A percentile compares a stretch with the other conserved stretches of the same genome.
Evolutionary conservation across 2,888 invertebrate genomes (phyloP).

Genomic region (Coecobrya sp.): DNA sequence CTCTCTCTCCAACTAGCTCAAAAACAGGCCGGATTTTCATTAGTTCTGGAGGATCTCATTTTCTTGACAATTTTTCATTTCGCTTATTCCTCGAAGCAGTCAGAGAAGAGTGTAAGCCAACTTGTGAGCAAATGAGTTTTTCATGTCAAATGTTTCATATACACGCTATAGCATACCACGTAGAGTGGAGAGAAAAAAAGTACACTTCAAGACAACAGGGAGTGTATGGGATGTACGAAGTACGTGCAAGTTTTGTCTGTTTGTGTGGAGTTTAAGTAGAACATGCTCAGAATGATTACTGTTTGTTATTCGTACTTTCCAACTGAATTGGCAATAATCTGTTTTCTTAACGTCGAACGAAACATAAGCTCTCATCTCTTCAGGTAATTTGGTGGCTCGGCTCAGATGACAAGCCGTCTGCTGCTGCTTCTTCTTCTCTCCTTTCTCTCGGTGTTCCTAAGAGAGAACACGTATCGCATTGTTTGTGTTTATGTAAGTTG

Average conservation of each 20-base stretch:
- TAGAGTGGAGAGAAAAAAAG: neutral
- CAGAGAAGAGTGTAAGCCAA: conserved; percentile 47
- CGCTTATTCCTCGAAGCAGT: conserved; percentile 67
- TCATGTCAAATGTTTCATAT: conserved; percentile 71
- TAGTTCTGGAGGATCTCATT: conserved; percentile 79
- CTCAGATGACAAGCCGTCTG: conserved; percentile 70
- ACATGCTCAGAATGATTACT: conserved; percentile 34
- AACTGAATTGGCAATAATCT: conserved; percentile 68
- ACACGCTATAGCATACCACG: conserved; percentile 11
- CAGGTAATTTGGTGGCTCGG: conserved; percentile 77
- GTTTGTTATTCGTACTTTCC: conserved; percentile 61
- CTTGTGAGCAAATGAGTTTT: conserved; percentile 79
- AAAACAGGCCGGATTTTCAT: conserved; percentile 72
- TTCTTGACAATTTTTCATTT: conserved; percentile 81
- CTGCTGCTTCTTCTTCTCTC: conserved; percentile 20
- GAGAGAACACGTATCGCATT: conserved; percentile 58
- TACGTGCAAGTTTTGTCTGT: conserved; percentile 26
- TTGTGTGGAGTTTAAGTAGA: conserved; percentile 30
- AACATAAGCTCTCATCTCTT: conserved; percentile 72
- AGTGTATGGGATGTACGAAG: neutral
- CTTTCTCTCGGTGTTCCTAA: conserved; percentile 49
- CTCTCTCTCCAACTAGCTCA: conserved; percentile 11
- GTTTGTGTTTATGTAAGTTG: conserved; percentile 54
- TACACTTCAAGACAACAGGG: neutral
- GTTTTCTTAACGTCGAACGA: conserved; percentile 63